Conservation (phyloP, 2,113 vertebrate species). For the Cisticola juncidis region DNA sequence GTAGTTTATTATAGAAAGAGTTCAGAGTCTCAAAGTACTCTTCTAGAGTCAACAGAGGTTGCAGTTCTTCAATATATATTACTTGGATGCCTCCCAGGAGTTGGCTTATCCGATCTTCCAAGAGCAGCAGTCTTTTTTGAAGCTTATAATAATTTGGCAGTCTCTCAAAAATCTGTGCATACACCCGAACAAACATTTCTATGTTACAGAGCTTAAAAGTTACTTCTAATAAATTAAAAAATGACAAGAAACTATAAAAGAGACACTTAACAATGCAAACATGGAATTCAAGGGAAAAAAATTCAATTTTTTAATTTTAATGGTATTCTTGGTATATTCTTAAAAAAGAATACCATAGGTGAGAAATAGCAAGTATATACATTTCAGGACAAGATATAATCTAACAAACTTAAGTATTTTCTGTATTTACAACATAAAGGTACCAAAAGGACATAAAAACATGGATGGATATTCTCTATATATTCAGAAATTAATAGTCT, state of each 20-base stretch:
- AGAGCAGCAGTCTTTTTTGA: slow-evolving; percentile 79
- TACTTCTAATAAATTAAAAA: neutral
- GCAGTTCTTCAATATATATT: slow-evolving; percentile 82
- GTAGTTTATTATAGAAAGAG: slow-evolving; percentile 80
- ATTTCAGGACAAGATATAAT: neutral
- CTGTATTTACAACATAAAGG: neutral
- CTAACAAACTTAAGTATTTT: neutral
- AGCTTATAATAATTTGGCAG: slow-evolving; percentile 84
- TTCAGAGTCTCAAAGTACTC: slow-evolving; percentile 85
- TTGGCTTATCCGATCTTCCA: slow-evolving; percentile 88
- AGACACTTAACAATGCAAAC: neutral
- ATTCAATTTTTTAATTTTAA: too few relatives aligned
- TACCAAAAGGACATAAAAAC: neutral
- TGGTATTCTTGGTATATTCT: too few relatives aligned
- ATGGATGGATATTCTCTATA: neutral
- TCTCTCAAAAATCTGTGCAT: slow-evolving; percentile 83
- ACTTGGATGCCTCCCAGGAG: slow-evolving; percentile 89
- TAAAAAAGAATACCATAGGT: neutral
- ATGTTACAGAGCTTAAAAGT: neutral
- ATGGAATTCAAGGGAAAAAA: neutral
- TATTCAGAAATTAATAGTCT: neutral
- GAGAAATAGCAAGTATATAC: neutral
- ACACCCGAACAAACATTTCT: neutral
- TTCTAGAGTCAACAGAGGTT: slow-evolving; percentile 81
- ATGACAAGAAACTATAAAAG: neutral